Evolutionary conservation across 2,888 invertebrate genomes (phyloP).

Genomic region (Bimastos eiseni): DNA sequence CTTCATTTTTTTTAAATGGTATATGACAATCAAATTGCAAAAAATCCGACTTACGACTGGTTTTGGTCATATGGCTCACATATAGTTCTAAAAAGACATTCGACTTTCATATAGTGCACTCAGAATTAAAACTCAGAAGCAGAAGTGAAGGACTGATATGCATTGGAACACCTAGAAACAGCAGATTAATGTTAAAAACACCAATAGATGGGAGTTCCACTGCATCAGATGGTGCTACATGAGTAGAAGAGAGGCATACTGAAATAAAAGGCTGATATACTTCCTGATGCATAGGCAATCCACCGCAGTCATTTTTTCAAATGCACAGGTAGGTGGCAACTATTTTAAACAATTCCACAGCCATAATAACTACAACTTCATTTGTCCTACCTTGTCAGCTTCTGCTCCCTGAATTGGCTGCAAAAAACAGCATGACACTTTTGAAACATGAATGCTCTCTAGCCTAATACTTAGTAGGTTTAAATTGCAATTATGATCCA

Average conservation of each 20-base stretch:
- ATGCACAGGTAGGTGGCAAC: neutral
- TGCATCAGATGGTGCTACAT: neutral
- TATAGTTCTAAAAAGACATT: neutral
- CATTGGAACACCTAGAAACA: neutral
- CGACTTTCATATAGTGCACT: neutral
- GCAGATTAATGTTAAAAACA: neutral
- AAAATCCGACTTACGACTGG: too few relatives aligned
- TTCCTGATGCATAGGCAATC: neutral
- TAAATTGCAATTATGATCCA: neutral
- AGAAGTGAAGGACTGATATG: neutral
- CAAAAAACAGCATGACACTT: conserved; percentile 27
- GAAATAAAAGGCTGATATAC: neutral
- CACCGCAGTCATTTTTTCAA: neutral
- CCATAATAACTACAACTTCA: neutral
- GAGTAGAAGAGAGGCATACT: neutral
- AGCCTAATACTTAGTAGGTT: neutral
- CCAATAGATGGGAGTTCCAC: neutral
- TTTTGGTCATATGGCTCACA: too few relatives aligned
- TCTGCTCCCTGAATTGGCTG: conserved; percentile 42
- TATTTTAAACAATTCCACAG: neutral
- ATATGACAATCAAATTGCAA: too few relatives aligned
- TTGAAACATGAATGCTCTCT: neutral
- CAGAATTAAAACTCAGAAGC: neutral
- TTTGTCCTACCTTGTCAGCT: conserved; percentile 40
- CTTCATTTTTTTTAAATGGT: too few relatives aligned